A percentile compares a stretch with the other conserved stretches of the same genome.
Conservation (phyloP, 2,797 vertebrate genomes). For the Sarcoramphus papa region DNA sequence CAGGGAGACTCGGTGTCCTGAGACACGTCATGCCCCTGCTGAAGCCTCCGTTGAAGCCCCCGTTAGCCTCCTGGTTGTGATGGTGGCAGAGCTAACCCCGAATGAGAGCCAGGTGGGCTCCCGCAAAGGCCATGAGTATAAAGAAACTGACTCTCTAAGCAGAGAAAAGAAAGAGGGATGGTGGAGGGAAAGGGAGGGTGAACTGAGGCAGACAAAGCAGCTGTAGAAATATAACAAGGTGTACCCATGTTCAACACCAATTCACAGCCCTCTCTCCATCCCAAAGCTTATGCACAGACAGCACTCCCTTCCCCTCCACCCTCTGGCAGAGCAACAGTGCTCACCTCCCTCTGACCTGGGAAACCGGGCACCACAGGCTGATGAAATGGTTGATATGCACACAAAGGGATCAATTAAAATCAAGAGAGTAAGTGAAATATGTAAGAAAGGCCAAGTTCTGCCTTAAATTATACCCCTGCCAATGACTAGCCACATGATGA, state of each 20-base stretch:
- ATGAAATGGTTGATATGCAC: neutral
- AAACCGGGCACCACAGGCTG: neutral
- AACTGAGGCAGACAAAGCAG: neutral
- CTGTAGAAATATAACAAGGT: neutral
- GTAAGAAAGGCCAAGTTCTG: neutral
- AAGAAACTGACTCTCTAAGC: neutral
- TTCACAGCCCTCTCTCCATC: neutral
- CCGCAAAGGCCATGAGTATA: neutral
- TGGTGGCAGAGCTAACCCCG: neutral
- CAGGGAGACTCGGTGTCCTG: neutral
- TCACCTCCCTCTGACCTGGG: neutral
- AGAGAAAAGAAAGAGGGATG: neutral
- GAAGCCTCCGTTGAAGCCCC: neutral
- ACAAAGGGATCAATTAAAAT: neutral
- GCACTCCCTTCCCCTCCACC: neutral
- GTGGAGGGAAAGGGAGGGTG: neutral
- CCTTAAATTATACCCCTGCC: neutral
- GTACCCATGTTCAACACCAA: neutral
- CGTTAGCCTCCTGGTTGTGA: rapidly evolving
- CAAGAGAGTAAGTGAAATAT: neutral
- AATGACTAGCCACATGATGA: rapidly evolving
- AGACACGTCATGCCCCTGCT: neutral
- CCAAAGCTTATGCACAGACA: neutral
- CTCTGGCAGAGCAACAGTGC: neutral
- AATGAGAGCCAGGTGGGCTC: neutral